Evolutionary conservation across 2,797 vertebrate species (phyloP).

Genomic region (Gymnocypris eckloni): DNA sequence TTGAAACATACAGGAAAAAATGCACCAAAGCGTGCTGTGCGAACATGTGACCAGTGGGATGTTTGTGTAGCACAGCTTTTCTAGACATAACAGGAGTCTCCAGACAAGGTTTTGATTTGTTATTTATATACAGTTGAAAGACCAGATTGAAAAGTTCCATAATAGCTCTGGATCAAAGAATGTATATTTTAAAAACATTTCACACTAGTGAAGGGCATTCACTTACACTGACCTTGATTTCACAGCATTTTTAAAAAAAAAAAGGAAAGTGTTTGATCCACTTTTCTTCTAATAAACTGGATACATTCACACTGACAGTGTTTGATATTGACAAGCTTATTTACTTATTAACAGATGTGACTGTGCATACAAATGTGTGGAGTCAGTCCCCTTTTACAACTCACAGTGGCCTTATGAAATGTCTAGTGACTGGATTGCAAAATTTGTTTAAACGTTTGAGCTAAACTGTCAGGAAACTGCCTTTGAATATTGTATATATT

Average conservation of each 20-base stretch:
- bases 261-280: not conserved
- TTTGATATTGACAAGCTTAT: not conserved
- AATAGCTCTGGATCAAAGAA: not conserved
- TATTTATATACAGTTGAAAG: not conserved
- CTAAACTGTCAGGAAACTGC: no score
- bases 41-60: not conserved
- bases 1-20: not conserved
- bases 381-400: not conserved
- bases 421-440: not conserved
- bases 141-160: not conserved
- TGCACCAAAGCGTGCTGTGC: not conserved
- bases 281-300: not conserved
- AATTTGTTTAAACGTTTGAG: not conserved
- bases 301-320: not conserved
- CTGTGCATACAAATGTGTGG: not conserved
- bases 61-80: slow-evolving; percentile 20
- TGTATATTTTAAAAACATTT: not conserved
- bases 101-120: not conserved
- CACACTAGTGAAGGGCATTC: not conserved
- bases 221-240: not conserved
- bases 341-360: not conserved
- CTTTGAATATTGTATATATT: no score
- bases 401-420: not conserved
- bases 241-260: not conserved
- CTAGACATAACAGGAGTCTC: slow-evolving; percentile 11